These are phyloP conservation scores for Drosophila lacteicornis DNA, from an alignment of 1,140 invertebrate genomes.

Conservation along the genomic window DNA sequence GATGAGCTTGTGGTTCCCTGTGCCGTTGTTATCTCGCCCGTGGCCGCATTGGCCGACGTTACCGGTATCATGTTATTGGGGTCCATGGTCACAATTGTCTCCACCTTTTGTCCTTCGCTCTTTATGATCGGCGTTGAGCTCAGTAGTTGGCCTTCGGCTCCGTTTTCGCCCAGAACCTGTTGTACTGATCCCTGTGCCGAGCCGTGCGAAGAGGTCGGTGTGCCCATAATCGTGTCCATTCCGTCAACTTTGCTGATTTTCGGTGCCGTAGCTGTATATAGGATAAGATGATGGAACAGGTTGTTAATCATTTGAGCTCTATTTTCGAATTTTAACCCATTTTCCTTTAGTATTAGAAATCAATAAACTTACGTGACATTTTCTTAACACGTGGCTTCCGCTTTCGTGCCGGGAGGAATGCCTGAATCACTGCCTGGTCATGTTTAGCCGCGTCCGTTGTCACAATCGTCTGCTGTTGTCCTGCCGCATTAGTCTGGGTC, in stretches of 20 bases:
- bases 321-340: neutral
- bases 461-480: constrained; percentile 78
- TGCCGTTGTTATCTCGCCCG: constrained; percentile 70
- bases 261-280: constrained; percentile 67
- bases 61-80: constrained; percentile 81
- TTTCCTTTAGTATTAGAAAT: neutral
- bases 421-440: constrained; percentile 84
- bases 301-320: neutral
- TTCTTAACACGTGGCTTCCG: constrained; percentile 84
- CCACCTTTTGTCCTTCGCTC: constrained; percentile 78
- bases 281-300: neutral
- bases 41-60: constrained; percentile 72
- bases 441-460: constrained; percentile 83
- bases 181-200: constrained; percentile 55
- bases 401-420: constrained; percentile 85
- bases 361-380: constrained; percentile 73
- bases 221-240: constrained; percentile 80
- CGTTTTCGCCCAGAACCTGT: constrained; percentile 77
- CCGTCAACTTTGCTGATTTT: constrained; percentile 84
- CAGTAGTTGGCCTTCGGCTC: constrained; percentile 66
- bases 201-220: constrained; percentile 72
- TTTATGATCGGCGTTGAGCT: constrained; percentile 78
- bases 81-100: constrained; percentile 82
- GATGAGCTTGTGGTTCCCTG: constrained; percentile 56
- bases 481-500: constrained; percentile 75